Evolutionary conservation across 1,140 invertebrate species (phyloP), one percentile per base, ranked within the genome.

Genomic region (Lepidurus apus): DNA sequence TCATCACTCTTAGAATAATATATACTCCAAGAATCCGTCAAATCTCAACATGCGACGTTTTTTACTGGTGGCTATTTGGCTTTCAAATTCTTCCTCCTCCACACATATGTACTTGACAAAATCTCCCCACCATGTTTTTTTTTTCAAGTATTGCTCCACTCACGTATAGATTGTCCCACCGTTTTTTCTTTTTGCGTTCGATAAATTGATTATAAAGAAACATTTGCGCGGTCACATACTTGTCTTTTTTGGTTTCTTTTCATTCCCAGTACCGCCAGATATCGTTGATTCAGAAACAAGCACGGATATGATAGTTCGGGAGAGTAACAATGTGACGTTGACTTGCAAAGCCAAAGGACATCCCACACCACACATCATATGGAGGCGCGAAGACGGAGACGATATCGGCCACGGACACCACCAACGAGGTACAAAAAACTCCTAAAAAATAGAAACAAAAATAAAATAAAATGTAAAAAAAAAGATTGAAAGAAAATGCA

Each of bases 221-320:
- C 34, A 34, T 34, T 34, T 34, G 34, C 34, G 34, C 34, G 34
- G 34, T 34, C 34, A 34, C 34, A 34, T 4, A 34, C 34, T 34
- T 34, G 34, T 4, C 34, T 34, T 34, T 34, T 34, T 34, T 2
- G 34, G 24, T 79, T 7, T 0, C 7, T 43, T 78, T 81, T 82
- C 34, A 83, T 84, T 84, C 90, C 81, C 87, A 95, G 94, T 96
- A 77, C 93, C 94, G 13, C 94, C 94, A 21, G 92, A 94, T 85
- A 81, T 86, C 74, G 85, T 94, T 83, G 93, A 95, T 87, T 91
- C 92, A 82, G 90, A 91, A 42, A 94, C 93, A 75, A 93, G 93
- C 83, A 91, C 93, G 17, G 94, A 96, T 85, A 92, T 95, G 87
- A 91, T 95, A 47, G 92, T 93, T 3, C 86, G 92, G 45, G 95